phyloP scores from a whole-genome alignment of 2,113 vertebrate species.

The Bufo gargarizans region DNA sequence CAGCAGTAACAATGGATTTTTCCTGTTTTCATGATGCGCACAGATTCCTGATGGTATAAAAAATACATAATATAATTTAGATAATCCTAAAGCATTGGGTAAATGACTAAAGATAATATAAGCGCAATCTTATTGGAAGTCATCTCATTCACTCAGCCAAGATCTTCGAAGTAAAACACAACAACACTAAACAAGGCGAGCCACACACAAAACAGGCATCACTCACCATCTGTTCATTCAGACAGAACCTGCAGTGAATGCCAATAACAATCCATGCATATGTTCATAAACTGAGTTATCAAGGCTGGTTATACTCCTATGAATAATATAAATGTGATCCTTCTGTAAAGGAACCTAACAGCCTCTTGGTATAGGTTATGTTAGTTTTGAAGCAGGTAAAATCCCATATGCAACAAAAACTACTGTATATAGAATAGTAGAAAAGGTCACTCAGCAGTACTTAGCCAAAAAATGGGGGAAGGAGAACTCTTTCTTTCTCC shows the following conservation, averaged over 20 bases:
- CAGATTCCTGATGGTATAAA: background rate
- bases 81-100: slow-evolving; percentile 13
- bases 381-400: background rate
- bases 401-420: background rate
- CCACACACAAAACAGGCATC: slow-evolving; percentile 48
- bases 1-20: background rate
- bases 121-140: slow-evolving; percentile 52
- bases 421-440: background rate
- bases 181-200: slow-evolving; percentile 53
- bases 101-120: slow-evolving; percentile 31
- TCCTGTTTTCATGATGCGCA: background rate
- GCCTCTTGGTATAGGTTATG: background rate
- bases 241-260: slow-evolving; percentile 38
- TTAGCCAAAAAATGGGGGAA: too few species aligned
- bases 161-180: slow-evolving; percentile 50
- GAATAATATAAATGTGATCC: background rate
- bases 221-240: slow-evolving; percentile 53
- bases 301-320: slow-evolving; percentile 11
- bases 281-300: slow-evolving; percentile 38
- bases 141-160: slow-evolving; percentile 33
- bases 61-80: background rate
- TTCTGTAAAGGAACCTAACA: background rate
- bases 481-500: too few species aligned
- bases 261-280: slow-evolving; percentile 39
- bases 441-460: background rate